phyloP scores from a whole-genome alignment of 1,140 invertebrate species.

The Ectropis grisescens region DNA sequence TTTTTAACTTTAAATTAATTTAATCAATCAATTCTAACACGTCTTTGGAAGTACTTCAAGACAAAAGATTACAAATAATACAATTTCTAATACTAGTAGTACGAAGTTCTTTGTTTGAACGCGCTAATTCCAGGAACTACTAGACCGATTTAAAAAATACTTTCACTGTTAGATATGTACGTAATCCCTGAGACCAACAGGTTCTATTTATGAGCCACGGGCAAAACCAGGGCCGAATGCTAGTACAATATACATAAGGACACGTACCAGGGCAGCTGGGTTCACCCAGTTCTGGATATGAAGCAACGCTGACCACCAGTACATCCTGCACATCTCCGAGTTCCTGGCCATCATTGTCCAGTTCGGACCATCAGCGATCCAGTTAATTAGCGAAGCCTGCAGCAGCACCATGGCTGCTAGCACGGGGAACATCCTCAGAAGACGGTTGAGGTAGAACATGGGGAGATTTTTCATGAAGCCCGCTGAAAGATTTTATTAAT shows the following conservation, averaged over 20 bases:
- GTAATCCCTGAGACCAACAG: too few species aligned
- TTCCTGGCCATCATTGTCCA: slow-evolving; percentile 54
- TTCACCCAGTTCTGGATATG: slow-evolving; percentile 70
- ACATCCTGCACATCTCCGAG: slow-evolving; percentile 47
- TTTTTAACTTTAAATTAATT: neutral
- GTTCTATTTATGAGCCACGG: too few species aligned
- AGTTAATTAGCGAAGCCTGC: slow-evolving; percentile 70
- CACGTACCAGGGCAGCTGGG: slow-evolving; percentile 9
- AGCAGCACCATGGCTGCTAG: slow-evolving; percentile 71
- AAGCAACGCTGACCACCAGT: slow-evolving; percentile 71
- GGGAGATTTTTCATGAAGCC: slow-evolving; percentile 35
- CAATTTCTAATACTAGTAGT: neutral
- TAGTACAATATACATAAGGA: neutral
- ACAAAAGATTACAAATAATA: neutral
- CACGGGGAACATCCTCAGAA: slow-evolving; percentile 73
- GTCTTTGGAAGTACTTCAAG: neutral
- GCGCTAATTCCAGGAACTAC: too few species aligned
- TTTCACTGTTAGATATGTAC: too few species aligned
- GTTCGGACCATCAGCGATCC: slow-evolving; percentile 72
- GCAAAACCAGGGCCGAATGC: neutral
- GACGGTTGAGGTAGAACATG: slow-evolving; percentile 71
- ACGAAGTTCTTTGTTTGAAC: too few species aligned
- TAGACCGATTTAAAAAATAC: too few species aligned
- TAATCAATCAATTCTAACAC: neutral
- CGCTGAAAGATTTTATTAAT: slow-evolving; percentile 16